Conservation (phyloP, 37 sponge, comb jelly and placozoan genomes). For the Ianthella basta region DNA sequence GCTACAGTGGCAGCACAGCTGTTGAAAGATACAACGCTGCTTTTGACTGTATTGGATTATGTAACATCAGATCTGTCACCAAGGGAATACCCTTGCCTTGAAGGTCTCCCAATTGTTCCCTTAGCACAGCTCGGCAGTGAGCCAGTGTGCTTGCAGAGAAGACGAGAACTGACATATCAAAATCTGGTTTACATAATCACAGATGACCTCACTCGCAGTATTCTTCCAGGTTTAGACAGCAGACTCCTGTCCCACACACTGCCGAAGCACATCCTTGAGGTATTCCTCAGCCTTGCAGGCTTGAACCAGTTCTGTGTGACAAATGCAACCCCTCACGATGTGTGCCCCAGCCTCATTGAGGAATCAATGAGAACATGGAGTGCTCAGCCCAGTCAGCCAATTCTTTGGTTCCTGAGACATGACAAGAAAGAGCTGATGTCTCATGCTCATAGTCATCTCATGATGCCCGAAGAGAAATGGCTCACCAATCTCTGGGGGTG, state of each 20-base stretch:
- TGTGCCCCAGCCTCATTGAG: slow-evolving; percentile 27
- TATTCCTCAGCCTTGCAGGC: neutral
- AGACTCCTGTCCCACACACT: neutral
- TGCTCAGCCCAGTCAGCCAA: neutral
- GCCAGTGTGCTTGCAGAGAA: neutral
- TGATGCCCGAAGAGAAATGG: slow-evolving; percentile 45
- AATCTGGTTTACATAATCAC: neutral
- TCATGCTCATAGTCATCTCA: too few relatives aligned
- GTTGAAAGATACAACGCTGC: neutral
- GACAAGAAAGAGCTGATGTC: neutral
- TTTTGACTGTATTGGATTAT: slow-evolving; percentile 31
- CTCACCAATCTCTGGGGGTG: slow-evolving; percentile 55
- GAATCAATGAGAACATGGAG: slow-evolving; percentile 45
- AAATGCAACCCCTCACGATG: neutral
- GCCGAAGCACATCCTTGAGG: neutral
- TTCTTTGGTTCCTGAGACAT: slow-evolving; percentile 42
- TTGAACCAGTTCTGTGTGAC: neutral
- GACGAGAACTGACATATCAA: neutral
- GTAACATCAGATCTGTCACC: slow-evolving; percentile 21
- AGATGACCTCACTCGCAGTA: neutral
- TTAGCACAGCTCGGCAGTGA: neutral
- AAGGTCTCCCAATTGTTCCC: slow-evolving; percentile 39
- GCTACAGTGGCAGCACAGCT: neutral
- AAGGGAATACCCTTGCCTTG: neutral
- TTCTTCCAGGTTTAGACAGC: neutral